Evolutionary conservation across 2,113 vertebrate genomes (phyloP).

Genomic region (Festucalex cinctus): DNA sequence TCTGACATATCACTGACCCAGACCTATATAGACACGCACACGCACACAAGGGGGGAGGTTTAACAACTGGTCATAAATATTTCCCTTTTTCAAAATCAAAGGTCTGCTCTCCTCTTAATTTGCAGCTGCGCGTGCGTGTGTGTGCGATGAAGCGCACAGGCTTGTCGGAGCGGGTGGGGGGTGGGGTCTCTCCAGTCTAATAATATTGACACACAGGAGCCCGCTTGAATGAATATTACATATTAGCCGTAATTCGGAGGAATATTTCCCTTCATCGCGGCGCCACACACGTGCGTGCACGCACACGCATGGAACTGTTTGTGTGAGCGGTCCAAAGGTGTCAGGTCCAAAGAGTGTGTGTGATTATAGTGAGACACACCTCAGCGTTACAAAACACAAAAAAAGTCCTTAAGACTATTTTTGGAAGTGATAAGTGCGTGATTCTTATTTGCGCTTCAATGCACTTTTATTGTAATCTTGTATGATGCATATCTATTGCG

Average conservation of each 20-base stretch:
- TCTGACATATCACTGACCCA: slow-evolving; percentile 1
- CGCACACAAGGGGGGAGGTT: slow-evolving; percentile 18
- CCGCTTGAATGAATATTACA: slow-evolving; percentile 48
- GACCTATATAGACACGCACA: neutral
- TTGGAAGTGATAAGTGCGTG: neutral
- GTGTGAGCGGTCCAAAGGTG: slow-evolving; percentile 43
- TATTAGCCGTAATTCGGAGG: slow-evolving; percentile 49
- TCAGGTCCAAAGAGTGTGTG: slow-evolving; percentile 55
- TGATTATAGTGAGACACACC: too few relatives aligned
- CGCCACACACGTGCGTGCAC: slow-evolving; percentile 20
- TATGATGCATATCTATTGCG: too few relatives aligned
- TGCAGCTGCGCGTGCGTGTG: neutral
- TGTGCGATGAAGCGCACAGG: slow-evolving; percentile 6
- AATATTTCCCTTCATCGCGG: slow-evolving; percentile 32
- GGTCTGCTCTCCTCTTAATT: slow-evolving; percentile 27
- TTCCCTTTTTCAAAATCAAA: slow-evolving; percentile 60
- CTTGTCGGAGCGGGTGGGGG: neutral
- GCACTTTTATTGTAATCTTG: too few relatives aligned
- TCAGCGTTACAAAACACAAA: slow-evolving; percentile 46
- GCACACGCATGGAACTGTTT: slow-evolving; percentile 10
- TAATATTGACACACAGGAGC: slow-evolving; percentile 50
- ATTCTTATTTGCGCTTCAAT: neutral
- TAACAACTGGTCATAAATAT: slow-evolving; percentile 55
- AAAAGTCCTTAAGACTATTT: slow-evolving; percentile 46
- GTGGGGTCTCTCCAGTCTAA: slow-evolving; percentile 21